Conservation (phyloP, 2,797 vertebrate species). For the Propithecus deckenii region DNA sequence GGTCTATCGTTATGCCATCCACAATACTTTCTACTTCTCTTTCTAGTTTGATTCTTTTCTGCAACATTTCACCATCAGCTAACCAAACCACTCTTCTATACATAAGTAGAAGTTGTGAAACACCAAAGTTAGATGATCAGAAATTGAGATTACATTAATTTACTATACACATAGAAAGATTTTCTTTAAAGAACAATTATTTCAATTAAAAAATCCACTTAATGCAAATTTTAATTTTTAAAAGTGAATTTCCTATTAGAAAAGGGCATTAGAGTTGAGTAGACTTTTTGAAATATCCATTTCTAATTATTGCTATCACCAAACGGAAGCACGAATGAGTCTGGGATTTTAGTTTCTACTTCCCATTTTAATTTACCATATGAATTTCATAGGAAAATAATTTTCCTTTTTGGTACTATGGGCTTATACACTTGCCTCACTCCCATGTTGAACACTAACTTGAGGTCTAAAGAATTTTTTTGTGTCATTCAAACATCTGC, state of each 20-base stretch:
- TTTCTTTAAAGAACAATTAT: constrained; percentile 35
- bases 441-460: background rate
- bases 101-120: background rate
- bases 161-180: background rate
- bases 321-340: background rate
- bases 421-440: background rate
- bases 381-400: constrained; percentile 13
- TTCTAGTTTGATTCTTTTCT: constrained; percentile 19
- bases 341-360: constrained; percentile 4
- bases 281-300: constrained; percentile 17
- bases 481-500: constrained; percentile 35
- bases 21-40: background rate
- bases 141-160: background rate
- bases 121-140: background rate
- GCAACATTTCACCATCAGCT: background rate
- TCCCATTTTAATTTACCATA: background rate
- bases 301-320: background rate
- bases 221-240: constrained; percentile 33
- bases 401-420: constrained; percentile 13
- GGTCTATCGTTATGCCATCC: background rate
- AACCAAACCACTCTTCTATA: background rate
- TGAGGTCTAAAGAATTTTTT: background rate
- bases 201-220: constrained; percentile 37
- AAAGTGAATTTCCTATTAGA: background rate
- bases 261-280: background rate